phyloP scores from a whole-genome alignment of 2,113 vertebrate species.

The Microtus pennsylvanicus region DNA sequence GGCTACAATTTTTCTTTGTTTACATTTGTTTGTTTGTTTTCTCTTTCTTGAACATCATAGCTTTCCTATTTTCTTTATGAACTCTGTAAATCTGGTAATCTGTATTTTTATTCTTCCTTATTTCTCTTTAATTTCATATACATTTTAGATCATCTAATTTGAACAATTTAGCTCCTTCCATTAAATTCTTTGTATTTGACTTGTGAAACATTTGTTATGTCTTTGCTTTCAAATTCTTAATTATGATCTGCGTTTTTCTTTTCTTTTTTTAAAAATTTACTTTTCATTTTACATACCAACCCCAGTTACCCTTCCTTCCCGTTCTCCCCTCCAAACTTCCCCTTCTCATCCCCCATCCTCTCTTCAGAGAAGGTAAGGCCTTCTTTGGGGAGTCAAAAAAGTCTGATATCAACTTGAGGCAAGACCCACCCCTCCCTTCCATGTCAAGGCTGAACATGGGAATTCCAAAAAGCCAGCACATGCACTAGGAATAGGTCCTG shows the following conservation, averaged over 20 bases:
- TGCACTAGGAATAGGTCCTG: no score
- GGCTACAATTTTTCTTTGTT: background rate
- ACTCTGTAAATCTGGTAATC: background rate
- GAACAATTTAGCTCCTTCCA: background rate
- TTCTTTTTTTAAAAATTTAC: no score
- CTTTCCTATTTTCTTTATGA: background rate
- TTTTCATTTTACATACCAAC: no score
- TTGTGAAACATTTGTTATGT: background rate
- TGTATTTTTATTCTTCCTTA: background rate
- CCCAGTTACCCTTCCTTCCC: no score
- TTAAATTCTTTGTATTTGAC: background rate
- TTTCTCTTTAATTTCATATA: background rate
- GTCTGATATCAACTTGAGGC: no score
- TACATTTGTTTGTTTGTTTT: background rate
- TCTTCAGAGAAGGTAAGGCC: no score
- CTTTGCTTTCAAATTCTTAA: background rate
- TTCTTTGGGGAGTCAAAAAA: no score
- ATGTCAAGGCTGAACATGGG: no score
- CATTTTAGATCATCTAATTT: background rate
- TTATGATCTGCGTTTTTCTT: background rate
- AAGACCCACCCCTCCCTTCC: no score
- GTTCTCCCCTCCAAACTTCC: no score
- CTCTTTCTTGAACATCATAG: background rate
- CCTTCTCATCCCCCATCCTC: no score
- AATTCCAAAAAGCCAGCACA: no score